Percentiles rank a stretch among this genome's conserved stretches.
Conservation (phyloP, 1,140 invertebrate species). For the Araneus ventricosus region DNA sequence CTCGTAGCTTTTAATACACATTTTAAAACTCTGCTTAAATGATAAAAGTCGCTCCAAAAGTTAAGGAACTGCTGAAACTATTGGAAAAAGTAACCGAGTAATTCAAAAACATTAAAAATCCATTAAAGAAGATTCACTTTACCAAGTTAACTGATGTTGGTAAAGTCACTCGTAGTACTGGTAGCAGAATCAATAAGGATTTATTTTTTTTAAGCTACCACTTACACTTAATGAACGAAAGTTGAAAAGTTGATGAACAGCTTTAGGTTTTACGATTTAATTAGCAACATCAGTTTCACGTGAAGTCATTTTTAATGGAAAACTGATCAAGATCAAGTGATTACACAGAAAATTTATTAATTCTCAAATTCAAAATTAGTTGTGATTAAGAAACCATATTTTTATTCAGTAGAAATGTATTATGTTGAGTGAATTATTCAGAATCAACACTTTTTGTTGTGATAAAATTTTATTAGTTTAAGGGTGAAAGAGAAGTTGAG, state of each 20-base stretch:
- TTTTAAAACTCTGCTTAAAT: background rate
- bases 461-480: no score
- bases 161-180: background rate
- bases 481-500: no score
- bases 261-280: background rate
- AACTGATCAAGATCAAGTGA: background rate
- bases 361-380: no score
- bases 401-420: no score
- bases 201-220: background rate
- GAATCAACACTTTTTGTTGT: no score
- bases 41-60: background rate
- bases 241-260: background rate
- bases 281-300: background rate
- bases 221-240: background rate
- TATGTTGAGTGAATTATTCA: no score
- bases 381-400: no score
- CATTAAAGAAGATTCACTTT: conserved; percentile 2
- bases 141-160: background rate
- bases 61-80: background rate
- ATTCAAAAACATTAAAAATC: conserved; percentile 17
- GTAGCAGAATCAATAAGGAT: background rate
- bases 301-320: background rate
- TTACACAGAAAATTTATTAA: background rate
- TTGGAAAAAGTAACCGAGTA: conserved; percentile 25
- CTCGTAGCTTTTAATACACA: background rate